Evolutionary conservation across 2,888 invertebrate genomes (phyloP).

Genomic region (Cyclophora punctaria): DNA sequence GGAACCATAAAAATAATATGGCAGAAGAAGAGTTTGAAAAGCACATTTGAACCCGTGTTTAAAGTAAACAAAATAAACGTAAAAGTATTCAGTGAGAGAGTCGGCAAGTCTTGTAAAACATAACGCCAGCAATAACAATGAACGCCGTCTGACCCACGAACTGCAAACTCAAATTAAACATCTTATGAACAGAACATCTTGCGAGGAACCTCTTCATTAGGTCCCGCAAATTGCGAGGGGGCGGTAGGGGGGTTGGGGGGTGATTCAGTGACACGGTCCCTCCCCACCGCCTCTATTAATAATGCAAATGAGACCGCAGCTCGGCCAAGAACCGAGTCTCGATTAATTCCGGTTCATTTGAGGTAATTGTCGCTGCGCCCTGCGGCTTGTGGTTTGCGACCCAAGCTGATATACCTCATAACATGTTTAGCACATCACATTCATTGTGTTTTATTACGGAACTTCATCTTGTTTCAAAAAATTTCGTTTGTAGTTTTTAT

Average conservation of each 20-base stretch:
- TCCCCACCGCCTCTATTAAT: conserved; percentile 67
- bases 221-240: conserved; percentile 61
- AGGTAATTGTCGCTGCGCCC: conserved; percentile 71
- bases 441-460: too few species aligned
- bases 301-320: conserved; percentile 75
- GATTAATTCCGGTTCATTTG: conserved; percentile 76
- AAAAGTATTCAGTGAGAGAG: conserved; percentile 3
- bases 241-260: conserved; percentile 19
- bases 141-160: conserved; percentile 63
- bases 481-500: too few species aligned
- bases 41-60: background rate
- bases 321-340: conserved; percentile 71
- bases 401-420: too few species aligned
- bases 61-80: conserved; percentile 3
- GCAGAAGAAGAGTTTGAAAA: too few species aligned
- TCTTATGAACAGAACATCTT: conserved; percentile 74
- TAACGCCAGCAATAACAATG: conserved; percentile 63
- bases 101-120: conserved; percentile 34
- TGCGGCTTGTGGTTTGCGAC: conserved; percentile 52
- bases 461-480: too few species aligned
- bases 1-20: background rate
- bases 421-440: too few species aligned
- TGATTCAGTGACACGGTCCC: conserved; percentile 58
- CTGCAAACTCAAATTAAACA: conserved; percentile 72
- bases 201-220: conserved; percentile 73